Conservation (phyloP, 2,113 vertebrate genomes). For the Nipponia nippon region DNA sequence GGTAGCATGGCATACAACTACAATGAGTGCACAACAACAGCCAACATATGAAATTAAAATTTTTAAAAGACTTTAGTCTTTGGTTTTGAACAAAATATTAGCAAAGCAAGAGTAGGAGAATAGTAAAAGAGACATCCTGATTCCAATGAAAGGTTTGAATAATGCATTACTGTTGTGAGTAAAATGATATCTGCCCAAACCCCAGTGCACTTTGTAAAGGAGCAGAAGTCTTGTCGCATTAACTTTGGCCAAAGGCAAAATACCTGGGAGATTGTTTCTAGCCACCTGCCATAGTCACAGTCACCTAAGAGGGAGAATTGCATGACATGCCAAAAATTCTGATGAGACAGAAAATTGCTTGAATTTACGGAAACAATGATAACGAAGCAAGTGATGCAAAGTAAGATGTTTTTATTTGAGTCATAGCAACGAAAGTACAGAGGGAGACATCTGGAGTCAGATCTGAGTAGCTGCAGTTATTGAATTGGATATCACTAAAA, state of each 20-base stretch:
- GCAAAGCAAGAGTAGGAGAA: neutral
- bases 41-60: neutral
- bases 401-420: neutral
- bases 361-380: neutral
- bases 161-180: neutral
- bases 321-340: neutral
- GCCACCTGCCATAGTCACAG: neutral
- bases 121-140: neutral
- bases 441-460: slow-evolving; percentile 48
- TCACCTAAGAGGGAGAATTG: neutral
- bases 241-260: neutral
- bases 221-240: neutral
- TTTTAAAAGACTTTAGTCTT: neutral
- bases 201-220: neutral
- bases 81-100: neutral
- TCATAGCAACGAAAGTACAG: neutral
- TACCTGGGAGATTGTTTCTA: neutral
- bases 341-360: neutral
- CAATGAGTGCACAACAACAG: neutral
- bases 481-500: neutral
- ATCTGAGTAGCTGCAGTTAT: neutral
- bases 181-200: neutral
- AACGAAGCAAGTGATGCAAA: neutral
- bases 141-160: neutral
- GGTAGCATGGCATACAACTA: neutral